Evolutionary conservation across 2,113 vertebrate genomes (phyloP).

Genomic region (Calidris pugnax): DNA sequence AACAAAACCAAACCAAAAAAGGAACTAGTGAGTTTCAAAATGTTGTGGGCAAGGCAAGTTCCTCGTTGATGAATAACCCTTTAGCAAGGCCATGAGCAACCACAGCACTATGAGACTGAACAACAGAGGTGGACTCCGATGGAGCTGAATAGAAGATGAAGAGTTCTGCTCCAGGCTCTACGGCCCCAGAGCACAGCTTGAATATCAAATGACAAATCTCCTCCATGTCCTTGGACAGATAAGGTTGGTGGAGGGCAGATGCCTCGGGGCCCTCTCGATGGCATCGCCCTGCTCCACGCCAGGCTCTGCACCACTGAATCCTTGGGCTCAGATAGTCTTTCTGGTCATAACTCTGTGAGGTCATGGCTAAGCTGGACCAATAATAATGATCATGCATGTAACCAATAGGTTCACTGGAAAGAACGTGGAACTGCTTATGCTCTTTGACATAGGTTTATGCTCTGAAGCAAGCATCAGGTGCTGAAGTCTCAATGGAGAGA

Average conservation of each 20-base stretch:
- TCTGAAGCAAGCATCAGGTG: neutral
- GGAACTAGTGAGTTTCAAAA: neutral
- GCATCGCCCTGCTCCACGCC: accelerated
- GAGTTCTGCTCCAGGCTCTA: neutral
- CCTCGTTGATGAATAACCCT: neutral
- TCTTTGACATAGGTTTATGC: neutral
- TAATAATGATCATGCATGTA: neutral
- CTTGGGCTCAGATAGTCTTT: neutral
- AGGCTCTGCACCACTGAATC: accelerated
- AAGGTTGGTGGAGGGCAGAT: neutral
- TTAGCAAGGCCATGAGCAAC: neutral
- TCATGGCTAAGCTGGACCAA: neutral
- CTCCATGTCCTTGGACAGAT: accelerated
- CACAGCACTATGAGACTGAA: neutral
- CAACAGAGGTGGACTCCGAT: neutral
- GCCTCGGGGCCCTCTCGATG: accelerated
- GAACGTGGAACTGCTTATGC: neutral
- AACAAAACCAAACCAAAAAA: neutral
- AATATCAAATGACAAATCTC: neutral
- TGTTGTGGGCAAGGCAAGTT: neutral
- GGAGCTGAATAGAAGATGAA: neutral
- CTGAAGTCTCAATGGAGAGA: neutral
- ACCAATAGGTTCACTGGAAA: neutral
- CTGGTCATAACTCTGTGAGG: accelerated
- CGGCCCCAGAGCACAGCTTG: neutral